phyloP scores from a whole-genome alignment of 2,797 vertebrate genomes.

The Euphonia xanthogaster region DNA sequence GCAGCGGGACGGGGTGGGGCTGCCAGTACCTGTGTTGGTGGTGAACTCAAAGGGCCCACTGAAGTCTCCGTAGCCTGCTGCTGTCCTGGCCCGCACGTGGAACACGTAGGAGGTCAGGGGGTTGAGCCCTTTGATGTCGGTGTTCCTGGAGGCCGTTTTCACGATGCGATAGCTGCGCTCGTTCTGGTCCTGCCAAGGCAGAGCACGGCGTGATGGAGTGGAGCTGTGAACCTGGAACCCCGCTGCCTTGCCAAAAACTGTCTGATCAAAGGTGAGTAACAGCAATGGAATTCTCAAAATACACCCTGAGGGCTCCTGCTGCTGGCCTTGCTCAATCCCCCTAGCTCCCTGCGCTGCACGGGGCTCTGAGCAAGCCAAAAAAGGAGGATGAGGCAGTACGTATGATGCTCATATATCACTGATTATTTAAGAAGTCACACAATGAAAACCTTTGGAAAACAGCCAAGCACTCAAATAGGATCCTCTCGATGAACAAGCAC shows the following conservation, averaged over 20 bases:
- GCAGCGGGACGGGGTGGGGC: neutral
- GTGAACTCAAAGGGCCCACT: slow-evolving; percentile 94
- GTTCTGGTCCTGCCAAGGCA: slow-evolving; percentile 88
- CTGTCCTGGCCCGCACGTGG: slow-evolving; percentile 93
- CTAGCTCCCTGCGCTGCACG: neutral
- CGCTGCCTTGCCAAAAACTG: neutral
- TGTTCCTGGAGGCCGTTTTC: slow-evolving; percentile 88
- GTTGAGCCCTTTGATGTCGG: slow-evolving; percentile 93
- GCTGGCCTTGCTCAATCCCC: neutral
- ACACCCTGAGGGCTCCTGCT: neutral
- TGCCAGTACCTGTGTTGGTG: slow-evolving; percentile 89
- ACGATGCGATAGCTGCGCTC: slow-evolving; percentile 96
- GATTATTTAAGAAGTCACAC: neutral
- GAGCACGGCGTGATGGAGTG: neutral
- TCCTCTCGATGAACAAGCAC: slow-evolving; percentile 21
- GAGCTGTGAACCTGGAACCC: neutral
- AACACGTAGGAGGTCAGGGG: slow-evolving; percentile 95
- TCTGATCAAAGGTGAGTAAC: neutral
- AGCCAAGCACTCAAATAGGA: neutral
- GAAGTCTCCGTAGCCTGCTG: slow-evolving; percentile 94
- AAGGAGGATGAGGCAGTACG: neutral
- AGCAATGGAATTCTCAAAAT: neutral
- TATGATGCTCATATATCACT: neutral
- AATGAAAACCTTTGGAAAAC: neutral
- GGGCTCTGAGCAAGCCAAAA: neutral